phyloP scores from a whole-genome alignment of 2,113 vertebrate species.

The Upupa epops region DNA sequence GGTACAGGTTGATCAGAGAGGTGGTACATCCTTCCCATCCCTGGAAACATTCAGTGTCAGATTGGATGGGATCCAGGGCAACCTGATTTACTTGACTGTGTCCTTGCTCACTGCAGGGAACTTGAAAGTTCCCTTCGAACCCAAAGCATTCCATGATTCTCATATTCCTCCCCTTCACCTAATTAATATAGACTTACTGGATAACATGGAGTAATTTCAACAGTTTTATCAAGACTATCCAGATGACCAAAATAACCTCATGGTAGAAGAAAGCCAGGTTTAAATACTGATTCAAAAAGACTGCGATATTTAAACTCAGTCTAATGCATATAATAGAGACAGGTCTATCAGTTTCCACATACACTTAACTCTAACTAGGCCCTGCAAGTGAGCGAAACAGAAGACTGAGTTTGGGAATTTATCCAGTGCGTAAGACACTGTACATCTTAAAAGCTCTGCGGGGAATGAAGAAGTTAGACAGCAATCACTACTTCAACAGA shows the following conservation, averaged over 20 bases:
- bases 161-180: neutral
- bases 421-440: neutral
- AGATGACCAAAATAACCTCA: neutral
- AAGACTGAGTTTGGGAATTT: neutral
- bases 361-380: neutral
- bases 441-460: neutral
- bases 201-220: neutral
- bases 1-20: too few species aligned
- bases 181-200: neutral
- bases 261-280: neutral
- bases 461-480: constrained; percentile 6
- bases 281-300: neutral
- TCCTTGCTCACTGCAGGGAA: too few species aligned
- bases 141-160: neutral
- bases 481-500: constrained; percentile 31
- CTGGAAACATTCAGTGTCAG: too few species aligned
- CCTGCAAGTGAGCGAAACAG: neutral
- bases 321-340: neutral
- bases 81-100: too few species aligned
- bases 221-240: neutral
- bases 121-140: too few species aligned
- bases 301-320: neutral
- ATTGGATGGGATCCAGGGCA: too few species aligned
- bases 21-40: too few species aligned
- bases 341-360: neutral